phyloP scores from a whole-genome alignment of 2,113 vertebrate genomes.

The Oxygymnocypris stewartii region DNA sequence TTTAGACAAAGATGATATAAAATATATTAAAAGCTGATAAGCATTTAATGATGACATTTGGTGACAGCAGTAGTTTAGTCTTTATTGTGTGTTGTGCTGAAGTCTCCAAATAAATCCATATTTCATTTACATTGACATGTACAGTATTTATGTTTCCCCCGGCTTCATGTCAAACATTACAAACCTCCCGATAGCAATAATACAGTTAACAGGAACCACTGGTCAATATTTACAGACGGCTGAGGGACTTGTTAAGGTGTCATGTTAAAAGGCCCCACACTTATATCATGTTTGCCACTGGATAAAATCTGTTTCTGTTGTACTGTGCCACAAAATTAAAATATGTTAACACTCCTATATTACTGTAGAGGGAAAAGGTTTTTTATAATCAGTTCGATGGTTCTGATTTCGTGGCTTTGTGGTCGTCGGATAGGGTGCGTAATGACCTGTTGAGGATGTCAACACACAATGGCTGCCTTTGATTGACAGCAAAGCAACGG shows the following conservation, averaged over 20 bases:
- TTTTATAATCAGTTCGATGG: neutral
- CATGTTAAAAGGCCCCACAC: neutral
- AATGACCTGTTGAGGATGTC: slow-evolving; percentile 51
- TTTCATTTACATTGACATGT: slow-evolving; percentile 16
- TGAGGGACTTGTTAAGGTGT: slow-evolving; percentile 16
- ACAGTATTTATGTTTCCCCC: neutral
- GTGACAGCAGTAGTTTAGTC: neutral
- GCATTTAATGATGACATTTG: slow-evolving; percentile 4
- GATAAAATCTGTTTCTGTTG: neutral
- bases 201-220: slow-evolving; percentile 13
- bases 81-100: neutral
- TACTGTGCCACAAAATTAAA: slow-evolving; percentile 18
- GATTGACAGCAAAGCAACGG: slow-evolving; percentile 50
- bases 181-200: slow-evolving; percentile 2
- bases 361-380: neutral
- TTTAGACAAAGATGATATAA: neutral
- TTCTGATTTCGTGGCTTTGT: slow-evolving; percentile 48
- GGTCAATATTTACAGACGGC: slow-evolving; percentile 37
- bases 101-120: slow-evolving; percentile 14
- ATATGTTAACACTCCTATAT: neutral
- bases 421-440: neutral
- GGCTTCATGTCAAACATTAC: neutral
- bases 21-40: neutral
- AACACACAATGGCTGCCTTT: slow-evolving; percentile 9
- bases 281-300: slow-evolving; percentile 41